phyloP scores from a whole-genome alignment of 2,888 invertebrate species.

The Prenolepis imparis region DNA sequence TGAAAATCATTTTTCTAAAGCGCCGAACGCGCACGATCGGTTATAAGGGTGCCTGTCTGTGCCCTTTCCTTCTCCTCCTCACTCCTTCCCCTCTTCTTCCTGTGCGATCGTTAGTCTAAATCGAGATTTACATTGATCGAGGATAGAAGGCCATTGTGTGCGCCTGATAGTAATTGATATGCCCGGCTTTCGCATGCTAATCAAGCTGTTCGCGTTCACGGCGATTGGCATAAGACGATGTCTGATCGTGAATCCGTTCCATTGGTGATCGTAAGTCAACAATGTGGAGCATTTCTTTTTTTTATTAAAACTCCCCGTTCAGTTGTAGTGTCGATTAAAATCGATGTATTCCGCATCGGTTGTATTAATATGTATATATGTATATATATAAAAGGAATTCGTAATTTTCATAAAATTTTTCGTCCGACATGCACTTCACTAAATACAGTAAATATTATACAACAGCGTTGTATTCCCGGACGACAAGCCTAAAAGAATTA shows the following conservation, averaged over 20 bases:
- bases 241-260: neutral
- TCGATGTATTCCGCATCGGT: neutral
- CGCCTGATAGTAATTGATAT: constrained; percentile 52
- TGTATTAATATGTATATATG: neutral
- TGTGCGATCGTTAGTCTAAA: constrained; percentile 53
- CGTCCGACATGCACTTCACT: constrained; percentile 1
- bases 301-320: neutral
- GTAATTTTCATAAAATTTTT: constrained; percentile 28
- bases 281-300: neutral
- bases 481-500: constrained; percentile 16
- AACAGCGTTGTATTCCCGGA: neutral
- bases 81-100: neutral
- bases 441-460: constrained; percentile 29
- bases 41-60: constrained; percentile 58
- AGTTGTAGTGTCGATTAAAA: neutral
- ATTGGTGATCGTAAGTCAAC: neutral
- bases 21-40: constrained; percentile 64
- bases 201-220: constrained; percentile 17
- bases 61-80: too few relatives aligned
- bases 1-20: constrained; percentile 64
- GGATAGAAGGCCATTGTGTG: constrained; percentile 47
- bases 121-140: constrained; percentile 54
- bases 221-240: constrained; percentile 26
- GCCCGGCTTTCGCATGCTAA: constrained; percentile 39
- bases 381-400: neutral